Base-by-base conservation (phyloP, 2,113 vertebrate species). In the Suricata suricatta region DNA sequence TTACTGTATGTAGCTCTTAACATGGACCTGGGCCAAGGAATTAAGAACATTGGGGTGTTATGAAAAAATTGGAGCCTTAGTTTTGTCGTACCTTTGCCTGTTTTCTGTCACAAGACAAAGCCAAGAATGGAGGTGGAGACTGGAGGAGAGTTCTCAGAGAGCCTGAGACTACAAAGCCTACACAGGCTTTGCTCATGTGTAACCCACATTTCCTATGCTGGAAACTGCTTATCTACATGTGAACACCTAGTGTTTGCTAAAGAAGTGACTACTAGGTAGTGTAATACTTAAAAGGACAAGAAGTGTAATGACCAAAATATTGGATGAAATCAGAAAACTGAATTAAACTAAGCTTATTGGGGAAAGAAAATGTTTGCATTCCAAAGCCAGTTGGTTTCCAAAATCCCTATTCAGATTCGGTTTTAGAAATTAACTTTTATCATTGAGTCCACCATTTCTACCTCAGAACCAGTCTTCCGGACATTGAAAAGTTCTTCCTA, bases 381-480 rank as follows among this genome's bases (percentile, higher is more conserved):
- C 31, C 68, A 88, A 92, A 93, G 41, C 31, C 17, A 47, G 41
- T 76, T 74, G 54, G 7, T 92, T 83, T 81, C 82, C 19, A 90
- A 92, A 93, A 88, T 74, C 7, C 11, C 33, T 54, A 81, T 54
- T 94, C 77, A 54, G 57, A 80, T 54, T 57, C 11, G 74, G 41
- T 74, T 95, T 90, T 44, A 96, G 93, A 95, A 96, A 81, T 79
- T 52, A 83, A 83, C 35, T 96, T 92, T 33, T 90, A 1, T 89
- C 66, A 91, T 76, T 64, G 63, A 79, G 7, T 57, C 17, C 23
- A 23, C 64, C 81, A 38, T 72, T 94, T 94, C n/a, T 5, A 81
- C 66, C 68, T 86, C 79, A 87, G 21, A 97, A 90, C 52, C 74
- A 44, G 13, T 47, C 69, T 93, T 83, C 11, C 54, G 54, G 63